Percentiles rank a stretch among this genome's conserved stretches.
phyloP scores from a whole-genome alignment of 2,113 vertebrate species.

The Hiodon tergisus region DNA sequence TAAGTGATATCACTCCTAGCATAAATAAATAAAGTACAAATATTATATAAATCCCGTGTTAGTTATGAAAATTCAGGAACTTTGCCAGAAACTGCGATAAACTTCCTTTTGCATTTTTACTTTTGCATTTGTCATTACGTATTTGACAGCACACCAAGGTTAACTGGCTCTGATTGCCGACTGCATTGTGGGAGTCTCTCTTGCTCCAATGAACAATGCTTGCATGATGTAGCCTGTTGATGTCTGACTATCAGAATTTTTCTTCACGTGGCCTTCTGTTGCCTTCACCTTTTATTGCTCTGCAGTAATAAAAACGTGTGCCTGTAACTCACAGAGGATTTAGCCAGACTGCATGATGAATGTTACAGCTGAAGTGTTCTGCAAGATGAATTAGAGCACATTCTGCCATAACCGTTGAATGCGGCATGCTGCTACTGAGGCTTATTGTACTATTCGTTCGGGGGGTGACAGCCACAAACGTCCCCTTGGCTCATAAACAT shows the following conservation, averaged over 20 bases:
- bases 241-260: background rate
- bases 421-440: background rate
- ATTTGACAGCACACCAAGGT: constrained; percentile 10
- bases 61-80: too few species aligned
- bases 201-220: background rate
- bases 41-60: too few species aligned
- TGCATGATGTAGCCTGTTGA: background rate
- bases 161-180: background rate
- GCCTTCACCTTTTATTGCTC: constrained; percentile 16
- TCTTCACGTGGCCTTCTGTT: constrained; percentile 6
- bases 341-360: background rate
- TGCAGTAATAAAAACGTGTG: constrained; percentile 8
- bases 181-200: constrained; percentile 23
- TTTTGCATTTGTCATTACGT: constrained; percentile 11
- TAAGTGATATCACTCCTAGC: too few species aligned
- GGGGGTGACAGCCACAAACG: too few species aligned
- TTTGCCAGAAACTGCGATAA: too few species aligned
- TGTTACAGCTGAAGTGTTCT: background rate
- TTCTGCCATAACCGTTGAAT: background rate
- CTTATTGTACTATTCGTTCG: too few species aligned
- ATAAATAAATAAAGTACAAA: too few species aligned
- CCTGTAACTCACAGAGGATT: constrained; percentile 6
- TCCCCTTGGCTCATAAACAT: too few species aligned
- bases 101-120: background rate
- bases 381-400: background rate